Conservation (phyloP, 2,888 invertebrate genomes). For the Eristalinus aeneus region DNA sequence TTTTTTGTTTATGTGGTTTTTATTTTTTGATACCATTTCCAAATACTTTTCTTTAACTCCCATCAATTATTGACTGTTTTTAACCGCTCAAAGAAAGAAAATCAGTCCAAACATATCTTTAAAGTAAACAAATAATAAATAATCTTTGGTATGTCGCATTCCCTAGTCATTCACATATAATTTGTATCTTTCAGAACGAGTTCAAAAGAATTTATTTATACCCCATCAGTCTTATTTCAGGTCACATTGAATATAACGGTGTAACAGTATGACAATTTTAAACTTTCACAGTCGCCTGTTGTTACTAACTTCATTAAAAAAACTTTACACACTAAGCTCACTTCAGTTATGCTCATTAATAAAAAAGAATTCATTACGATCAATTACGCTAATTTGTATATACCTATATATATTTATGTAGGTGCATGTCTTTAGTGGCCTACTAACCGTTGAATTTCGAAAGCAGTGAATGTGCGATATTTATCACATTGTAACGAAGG, state of each 20-base stretch:
- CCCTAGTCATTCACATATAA: not conserved
- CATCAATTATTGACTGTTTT: not conserved
- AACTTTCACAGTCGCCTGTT: not conserved
- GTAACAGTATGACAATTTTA: not conserved
- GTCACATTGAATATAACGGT: not conserved
- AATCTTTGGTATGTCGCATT: not conserved
- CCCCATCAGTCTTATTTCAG: not conserved
- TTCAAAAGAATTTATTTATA: not conserved
- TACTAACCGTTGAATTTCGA: conserved; percentile 41
- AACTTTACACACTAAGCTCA: not conserved
- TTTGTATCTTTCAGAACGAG: not conserved
- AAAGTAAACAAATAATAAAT: not conserved
- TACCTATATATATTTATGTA: not conserved
- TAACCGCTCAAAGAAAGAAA: not conserved
- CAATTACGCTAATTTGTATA: not conserved
- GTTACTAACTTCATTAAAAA: not conserved
- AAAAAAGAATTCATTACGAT: not conserved
- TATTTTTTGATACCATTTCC: no score
- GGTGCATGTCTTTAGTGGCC: conserved; percentile 18
- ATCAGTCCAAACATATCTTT: not conserved
- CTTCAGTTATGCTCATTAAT: not conserved
- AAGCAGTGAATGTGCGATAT: conserved; percentile 57
- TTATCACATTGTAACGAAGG: conserved; percentile 34
- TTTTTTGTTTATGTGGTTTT: no score
- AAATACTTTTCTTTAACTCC: no score